A percentile compares a stretch with the other conserved stretches of the same genome.
Evolutionary conservation across 2,113 vertebrate genomes (phyloP).

Genomic region (Dicentrarchus labrax): DNA sequence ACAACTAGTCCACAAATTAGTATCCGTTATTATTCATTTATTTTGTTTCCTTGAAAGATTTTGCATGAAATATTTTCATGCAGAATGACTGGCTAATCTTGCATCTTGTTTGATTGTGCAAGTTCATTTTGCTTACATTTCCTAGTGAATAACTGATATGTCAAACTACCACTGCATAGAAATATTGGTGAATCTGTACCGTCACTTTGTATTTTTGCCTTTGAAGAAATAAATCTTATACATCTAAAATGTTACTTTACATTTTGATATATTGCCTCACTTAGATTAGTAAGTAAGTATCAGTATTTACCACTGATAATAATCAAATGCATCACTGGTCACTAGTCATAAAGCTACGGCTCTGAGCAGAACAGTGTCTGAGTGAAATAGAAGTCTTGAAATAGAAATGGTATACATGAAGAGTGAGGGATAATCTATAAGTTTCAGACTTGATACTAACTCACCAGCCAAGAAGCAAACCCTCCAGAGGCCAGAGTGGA

Average conservation of each 20-base stretch:
- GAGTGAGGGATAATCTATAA: background rate
- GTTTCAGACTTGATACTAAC: constrained; percentile 14
- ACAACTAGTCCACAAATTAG: background rate
- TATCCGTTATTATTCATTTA: background rate
- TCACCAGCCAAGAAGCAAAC: constrained; percentile 95
- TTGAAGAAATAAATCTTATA: background rate
- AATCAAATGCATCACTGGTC: background rate
- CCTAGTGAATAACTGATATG: background rate
- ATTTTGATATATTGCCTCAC: background rate
- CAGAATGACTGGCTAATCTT: background rate
- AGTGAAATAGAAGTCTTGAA: background rate
- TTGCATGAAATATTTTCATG: background rate
- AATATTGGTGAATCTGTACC: background rate
- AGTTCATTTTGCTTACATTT: background rate
- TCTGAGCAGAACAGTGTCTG: background rate
- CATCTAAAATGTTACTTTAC: background rate
- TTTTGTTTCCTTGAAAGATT: background rate
- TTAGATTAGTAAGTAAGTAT: background rate
- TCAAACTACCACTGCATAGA: background rate
- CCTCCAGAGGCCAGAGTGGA: constrained; percentile 96
- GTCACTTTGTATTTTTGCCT: background rate
- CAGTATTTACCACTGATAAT: background rate
- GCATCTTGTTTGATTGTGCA: background rate
- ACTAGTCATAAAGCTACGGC: background rate
- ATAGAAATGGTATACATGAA: background rate